Percentiles rank a stretch among this genome's conserved stretches.
Evolutionary conservation across 1,140 invertebrate species (phyloP).

Genomic region (Atta colombica): DNA sequence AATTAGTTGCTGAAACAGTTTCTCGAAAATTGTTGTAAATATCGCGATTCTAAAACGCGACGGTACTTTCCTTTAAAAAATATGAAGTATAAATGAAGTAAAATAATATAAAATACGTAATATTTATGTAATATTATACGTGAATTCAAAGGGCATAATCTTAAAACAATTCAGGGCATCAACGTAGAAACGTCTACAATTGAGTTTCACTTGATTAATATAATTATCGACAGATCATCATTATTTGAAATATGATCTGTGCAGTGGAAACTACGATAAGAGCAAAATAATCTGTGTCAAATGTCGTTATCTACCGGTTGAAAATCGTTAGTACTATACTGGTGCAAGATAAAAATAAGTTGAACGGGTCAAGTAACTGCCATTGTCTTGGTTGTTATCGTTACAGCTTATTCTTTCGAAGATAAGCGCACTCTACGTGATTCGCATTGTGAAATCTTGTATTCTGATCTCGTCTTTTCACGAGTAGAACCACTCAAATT

Average conservation of each 20-base stretch:
- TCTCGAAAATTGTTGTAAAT: background rate
- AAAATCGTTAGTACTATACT: conserved; percentile 58
- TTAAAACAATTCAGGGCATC: background rate
- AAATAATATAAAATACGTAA: background rate
- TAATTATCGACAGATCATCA: background rate
- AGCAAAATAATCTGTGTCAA: conserved; percentile 32
- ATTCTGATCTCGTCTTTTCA: conserved; percentile 6
- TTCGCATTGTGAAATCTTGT: conserved; percentile 23
- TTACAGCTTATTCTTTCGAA: conserved; percentile 53
- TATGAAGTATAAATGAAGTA: background rate
- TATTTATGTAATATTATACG: background rate
- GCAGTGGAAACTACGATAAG: background rate
- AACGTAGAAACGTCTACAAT: background rate
- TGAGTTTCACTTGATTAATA: background rate
- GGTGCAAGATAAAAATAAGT: conserved; percentile 44
- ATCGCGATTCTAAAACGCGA: background rate
- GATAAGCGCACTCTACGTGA: conserved; percentile 70
- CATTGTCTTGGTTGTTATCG: conserved; percentile 68
- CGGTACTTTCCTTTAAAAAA: background rate
- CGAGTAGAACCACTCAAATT: conserved; percentile 8
- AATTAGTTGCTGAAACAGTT: background rate
- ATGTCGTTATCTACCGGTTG: background rate
- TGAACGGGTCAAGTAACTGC: conserved; percentile 16
- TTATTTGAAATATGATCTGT: background rate
- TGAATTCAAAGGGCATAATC: background rate